Base-by-base conservation (phyloP, 2,113 vertebrate genomes). In the Ranitomeya imitator region DNA sequence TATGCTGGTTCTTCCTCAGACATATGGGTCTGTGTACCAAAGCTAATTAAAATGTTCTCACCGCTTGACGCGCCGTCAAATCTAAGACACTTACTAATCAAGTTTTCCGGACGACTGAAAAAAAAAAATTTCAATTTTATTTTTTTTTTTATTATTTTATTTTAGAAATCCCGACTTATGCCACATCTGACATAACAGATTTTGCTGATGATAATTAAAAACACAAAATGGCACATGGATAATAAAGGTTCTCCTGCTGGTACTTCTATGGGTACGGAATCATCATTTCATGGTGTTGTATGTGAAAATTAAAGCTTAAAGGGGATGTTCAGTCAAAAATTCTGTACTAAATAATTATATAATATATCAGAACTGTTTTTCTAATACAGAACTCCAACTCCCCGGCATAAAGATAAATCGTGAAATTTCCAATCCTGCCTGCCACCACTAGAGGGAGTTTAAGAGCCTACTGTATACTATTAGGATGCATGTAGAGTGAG, bases 11-110 rank as follows among this genome's bases (percentile, higher is more conserved):
- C 69, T 63, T 76, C 69, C 37, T 63, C 79, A 76, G 54, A 61
- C 79, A 88, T 83, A 61, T 88, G 67, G 79, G 86, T 60, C 79
- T 26, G 79, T 77, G 80, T 83, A 76, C 79, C 86, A 76, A 88
- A 88, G 86, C 86, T 79, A 88, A 88, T 88, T 88, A 88, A 74
- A 74, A 83, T 82, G 79, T 83, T 83, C 69, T 74, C 79, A 23
- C 16, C 14, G 26, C 55, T 51, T 61, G 71, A 60, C 60, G 86
- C 26, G 73, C 71, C 60, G 59, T 88, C 86, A 88, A 51, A 26
- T 65, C 52, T 18, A 23, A 31, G 86, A 59, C 78, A 45, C 79
- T 74, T 60, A 54, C 63, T 82, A 74, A 82, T 87, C 79, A 60
- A 37, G 18, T 73, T 82, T 82, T 73, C 65, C 86, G 45, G 21